A percentile compares a stretch with the other conserved stretches of the same genome.
Evolutionary conservation across 2,888 invertebrate species (phyloP).

Genomic region (Zygothrica quintamaculata): DNA sequence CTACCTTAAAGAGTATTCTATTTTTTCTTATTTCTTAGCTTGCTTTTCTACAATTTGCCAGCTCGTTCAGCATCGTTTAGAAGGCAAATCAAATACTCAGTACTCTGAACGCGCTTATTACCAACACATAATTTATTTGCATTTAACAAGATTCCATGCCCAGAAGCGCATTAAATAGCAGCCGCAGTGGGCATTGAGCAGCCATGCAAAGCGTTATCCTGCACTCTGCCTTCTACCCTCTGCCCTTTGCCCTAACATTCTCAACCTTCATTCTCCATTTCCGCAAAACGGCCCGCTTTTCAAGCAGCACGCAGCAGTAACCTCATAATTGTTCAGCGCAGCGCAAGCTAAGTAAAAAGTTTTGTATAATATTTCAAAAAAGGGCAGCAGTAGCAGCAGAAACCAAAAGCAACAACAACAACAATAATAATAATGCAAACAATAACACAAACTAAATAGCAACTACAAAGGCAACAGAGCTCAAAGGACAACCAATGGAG

Average conservation of each 20-base stretch:
- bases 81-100: constrained; percentile 46
- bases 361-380: constrained; percentile 75
- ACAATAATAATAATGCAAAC: constrained; percentile 31
- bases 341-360: constrained; percentile 73
- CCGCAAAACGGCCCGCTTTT: not conserved
- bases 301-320: constrained; percentile 27
- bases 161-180: constrained; percentile 20
- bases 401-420: constrained; percentile 16
- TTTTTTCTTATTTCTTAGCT: constrained; percentile 1
- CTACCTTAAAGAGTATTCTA: not conserved
- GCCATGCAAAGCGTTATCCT: constrained; percentile 30
- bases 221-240: not conserved
- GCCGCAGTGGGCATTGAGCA: constrained; percentile 37
- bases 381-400: constrained; percentile 35
- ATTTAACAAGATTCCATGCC: constrained; percentile 4
- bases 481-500: constrained; percentile 45
- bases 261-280: not conserved
- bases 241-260: too few relatives aligned
- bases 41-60: too few relatives aligned
- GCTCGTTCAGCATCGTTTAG: constrained; percentile 39
- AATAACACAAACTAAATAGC: constrained; percentile 46
- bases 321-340: constrained; percentile 67
- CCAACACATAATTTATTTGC: constrained; percentile 67
- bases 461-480: constrained; percentile 38
- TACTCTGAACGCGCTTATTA: constrained; percentile 41